Evolutionary conservation across 2,113 vertebrate genomes (phyloP).

Genomic region (Furnarius figulus): DNA sequence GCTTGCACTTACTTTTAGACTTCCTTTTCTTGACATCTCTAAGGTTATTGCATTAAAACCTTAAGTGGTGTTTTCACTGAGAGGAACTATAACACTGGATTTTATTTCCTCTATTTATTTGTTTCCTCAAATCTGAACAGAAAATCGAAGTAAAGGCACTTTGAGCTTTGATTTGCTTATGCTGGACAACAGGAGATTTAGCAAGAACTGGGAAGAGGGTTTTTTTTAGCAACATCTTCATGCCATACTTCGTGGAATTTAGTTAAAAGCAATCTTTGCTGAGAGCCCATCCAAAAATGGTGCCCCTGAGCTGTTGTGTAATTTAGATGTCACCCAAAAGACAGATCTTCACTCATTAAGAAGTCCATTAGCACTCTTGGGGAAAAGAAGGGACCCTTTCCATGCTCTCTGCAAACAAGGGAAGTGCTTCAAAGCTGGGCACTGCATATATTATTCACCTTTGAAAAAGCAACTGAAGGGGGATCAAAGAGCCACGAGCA

Average conservation of each 20-base stretch:
- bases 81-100: not conserved
- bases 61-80: not conserved
- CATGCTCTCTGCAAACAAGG: not conserved
- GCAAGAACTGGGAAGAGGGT: not conserved
- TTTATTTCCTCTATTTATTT: not conserved
- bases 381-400: not conserved
- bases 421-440: not conserved
- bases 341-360: not conserved
- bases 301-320: not conserved
- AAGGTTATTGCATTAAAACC: not conserved
- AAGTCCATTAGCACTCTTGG: not conserved
- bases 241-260: not conserved
- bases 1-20: not conserved
- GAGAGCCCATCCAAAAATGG: not conserved
- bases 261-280: not conserved
- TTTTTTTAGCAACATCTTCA: not conserved
- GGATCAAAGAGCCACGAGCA: slow-evolving; percentile 9
- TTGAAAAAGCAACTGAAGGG: not conserved
- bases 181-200: not conserved
- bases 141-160: not conserved
- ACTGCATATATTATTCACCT: not conserved
- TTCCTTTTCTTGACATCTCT: not conserved
- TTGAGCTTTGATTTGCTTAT: not conserved
- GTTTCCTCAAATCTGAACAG: not conserved
- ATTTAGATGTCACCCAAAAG: not conserved